Percentiles rank a stretch among this genome's conserved stretches.
Evolutionary conservation across 2,113 vertebrate species (phyloP).

Genomic region (Corythaixoides concolor): DNA sequence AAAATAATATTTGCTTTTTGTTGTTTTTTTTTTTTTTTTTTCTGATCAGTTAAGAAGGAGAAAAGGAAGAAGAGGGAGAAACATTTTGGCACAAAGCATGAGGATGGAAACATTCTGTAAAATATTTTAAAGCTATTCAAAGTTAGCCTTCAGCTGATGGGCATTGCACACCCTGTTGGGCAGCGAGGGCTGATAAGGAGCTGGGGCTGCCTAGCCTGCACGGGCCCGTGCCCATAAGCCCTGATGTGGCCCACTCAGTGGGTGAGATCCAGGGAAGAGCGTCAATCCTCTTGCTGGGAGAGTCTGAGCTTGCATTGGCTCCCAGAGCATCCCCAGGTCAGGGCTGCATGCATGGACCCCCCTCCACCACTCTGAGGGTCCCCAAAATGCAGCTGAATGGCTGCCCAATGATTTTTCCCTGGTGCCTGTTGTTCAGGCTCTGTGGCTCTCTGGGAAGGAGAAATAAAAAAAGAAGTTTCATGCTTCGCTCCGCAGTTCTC

Average conservation of each 20-base stretch:
- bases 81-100: background rate
- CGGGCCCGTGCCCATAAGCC: background rate
- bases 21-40: background rate
- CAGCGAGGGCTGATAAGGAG: background rate
- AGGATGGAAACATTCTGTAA: background rate
- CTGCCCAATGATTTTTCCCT: background rate
- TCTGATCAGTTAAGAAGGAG: background rate
- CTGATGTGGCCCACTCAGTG: rapidly evolving
- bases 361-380: background rate
- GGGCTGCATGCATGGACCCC: background rate
- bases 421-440: background rate
- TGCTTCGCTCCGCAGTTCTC: background rate
- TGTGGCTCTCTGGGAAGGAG: background rate
- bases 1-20: background rate
- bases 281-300: background rate
- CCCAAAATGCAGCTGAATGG: background rate
- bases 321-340: background rate
- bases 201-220: background rate
- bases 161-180: background rate
- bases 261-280: background rate
- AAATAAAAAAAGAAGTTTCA: background rate
- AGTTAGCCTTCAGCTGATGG: background rate
- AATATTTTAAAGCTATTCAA: background rate
- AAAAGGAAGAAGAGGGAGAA: background rate
- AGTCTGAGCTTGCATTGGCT: background rate